A percentile compares a stretch with the other conserved stretches of the same genome.
Conservation (phyloP, 2,113 vertebrate genomes). For the Bothrops jararaca region DNA sequence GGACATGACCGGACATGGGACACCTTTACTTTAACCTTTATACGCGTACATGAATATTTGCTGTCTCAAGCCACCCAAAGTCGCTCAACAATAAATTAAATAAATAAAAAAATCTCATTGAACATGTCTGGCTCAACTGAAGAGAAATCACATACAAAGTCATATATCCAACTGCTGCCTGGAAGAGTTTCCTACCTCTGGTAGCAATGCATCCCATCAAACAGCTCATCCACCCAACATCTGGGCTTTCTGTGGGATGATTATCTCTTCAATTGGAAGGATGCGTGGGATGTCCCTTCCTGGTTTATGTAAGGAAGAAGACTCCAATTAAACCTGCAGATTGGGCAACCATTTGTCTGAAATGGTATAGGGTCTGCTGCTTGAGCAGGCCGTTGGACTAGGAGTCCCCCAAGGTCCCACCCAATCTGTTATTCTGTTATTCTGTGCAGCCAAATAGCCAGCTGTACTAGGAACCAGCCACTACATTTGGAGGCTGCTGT, state of each 20-base stretch:
- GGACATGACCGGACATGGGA: too few species aligned
- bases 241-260: too few species aligned
- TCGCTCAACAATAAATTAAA: not conserved
- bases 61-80: not conserved
- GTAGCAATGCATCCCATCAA: not conserved
- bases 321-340: not conserved
- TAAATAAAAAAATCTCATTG: too few species aligned
- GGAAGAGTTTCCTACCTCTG: not conserved
- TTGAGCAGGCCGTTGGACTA: not conserved
- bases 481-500: not conserved
- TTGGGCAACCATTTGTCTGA: not conserved
- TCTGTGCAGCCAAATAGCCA: not conserved
- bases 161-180: not conserved
- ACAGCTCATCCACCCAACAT: too few species aligned
- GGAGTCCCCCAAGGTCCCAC: not conserved
- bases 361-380: not conserved
- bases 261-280: too few species aligned
- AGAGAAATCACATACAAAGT: not conserved
- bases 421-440: not conserved
- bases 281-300: fast-evolving
- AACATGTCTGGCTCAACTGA: not conserved
- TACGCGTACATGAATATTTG: too few species aligned
- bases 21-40: too few species aligned
- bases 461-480: too few species aligned
- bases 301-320: not conserved